Percentiles rank a stretch among this genome's conserved stretches.
Conservation (phyloP, 2,888 invertebrate species). For the Polydrusus cervinus region DNA sequence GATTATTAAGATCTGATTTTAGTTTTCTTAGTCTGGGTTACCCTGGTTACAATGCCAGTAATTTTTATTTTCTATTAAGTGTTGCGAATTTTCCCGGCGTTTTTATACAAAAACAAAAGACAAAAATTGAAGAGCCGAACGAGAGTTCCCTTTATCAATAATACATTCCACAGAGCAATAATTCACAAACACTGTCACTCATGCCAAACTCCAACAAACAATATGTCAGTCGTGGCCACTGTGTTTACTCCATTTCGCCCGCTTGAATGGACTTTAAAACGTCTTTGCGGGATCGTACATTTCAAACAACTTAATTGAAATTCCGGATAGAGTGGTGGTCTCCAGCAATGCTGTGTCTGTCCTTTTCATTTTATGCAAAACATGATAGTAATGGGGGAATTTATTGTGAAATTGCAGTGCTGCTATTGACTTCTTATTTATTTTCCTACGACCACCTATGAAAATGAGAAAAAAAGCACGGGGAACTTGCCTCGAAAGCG, state of each 20-base stretch:
- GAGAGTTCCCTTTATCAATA: too few relatives aligned
- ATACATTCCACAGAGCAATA: constrained; percentile 1
- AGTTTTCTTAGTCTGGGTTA: too few relatives aligned
- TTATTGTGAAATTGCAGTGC: background rate
- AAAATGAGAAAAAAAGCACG: too few relatives aligned
- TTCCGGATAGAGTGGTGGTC: constrained; percentile 2
- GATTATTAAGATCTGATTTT: too few relatives aligned
- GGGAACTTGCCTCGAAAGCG: too few relatives aligned
- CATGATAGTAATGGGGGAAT: background rate
- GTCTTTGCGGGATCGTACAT: background rate
- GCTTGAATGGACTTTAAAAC: constrained; percentile 7
- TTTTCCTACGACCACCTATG: too few relatives aligned
- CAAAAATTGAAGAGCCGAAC: too few relatives aligned
- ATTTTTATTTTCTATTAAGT: too few relatives aligned
- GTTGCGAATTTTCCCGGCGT: too few relatives aligned
- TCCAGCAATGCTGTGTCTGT: background rate
- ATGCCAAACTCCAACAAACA: constrained; percentile 6
- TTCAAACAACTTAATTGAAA: constrained; percentile 31
- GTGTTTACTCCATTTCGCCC: constrained; percentile 10
- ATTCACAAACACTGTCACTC: background rate
- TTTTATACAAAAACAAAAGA: too few relatives aligned
- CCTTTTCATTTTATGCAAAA: constrained; percentile 7
- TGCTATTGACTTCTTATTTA: too few relatives aligned
- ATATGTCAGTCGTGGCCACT: background rate
- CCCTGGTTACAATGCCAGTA: too few relatives aligned